Conservation (phyloP, 2,797 vertebrate genomes). For the Hippocampus kuda region DNA sequence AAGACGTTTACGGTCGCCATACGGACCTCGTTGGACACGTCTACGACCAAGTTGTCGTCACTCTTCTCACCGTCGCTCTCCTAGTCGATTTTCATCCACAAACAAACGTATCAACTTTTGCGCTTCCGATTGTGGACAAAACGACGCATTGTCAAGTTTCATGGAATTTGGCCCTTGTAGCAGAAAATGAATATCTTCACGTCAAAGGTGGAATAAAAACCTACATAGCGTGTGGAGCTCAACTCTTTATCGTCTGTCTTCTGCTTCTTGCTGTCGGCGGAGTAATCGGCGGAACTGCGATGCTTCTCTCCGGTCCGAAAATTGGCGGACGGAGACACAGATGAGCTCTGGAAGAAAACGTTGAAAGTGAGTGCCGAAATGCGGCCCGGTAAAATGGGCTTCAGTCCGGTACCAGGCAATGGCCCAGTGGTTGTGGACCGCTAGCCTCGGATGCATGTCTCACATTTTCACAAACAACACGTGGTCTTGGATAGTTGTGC, state of each 20-base stretch:
- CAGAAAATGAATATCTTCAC: background rate
- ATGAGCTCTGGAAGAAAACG: conserved; percentile 78
- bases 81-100: conserved; percentile 50
- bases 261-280: conserved; percentile 89
- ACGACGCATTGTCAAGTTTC: background rate
- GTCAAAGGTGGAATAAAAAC: conserved; percentile 7
- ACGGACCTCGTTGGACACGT: conserved; percentile 87
- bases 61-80: conserved; percentile 96
- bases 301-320: conserved; percentile 88
- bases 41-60: conserved; percentile 85
- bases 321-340: conserved; percentile 88
- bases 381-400: too few relatives aligned
- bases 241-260: conserved; percentile 92
- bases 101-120: background rate
- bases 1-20: background rate
- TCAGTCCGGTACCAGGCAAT: too few relatives aligned
- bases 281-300: conserved; percentile 82
- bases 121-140: background rate
- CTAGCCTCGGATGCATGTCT: background rate
- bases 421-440: background rate
- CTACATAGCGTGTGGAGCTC: conserved; percentile 54
- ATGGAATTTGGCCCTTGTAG: background rate
- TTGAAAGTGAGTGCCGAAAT: background rate
- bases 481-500: too few relatives aligned
- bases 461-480: background rate